Evolutionary conservation across 53 echinoderm and acorn worm species (phyloP).

Genomic region (Glandiceps talaboti): DNA sequence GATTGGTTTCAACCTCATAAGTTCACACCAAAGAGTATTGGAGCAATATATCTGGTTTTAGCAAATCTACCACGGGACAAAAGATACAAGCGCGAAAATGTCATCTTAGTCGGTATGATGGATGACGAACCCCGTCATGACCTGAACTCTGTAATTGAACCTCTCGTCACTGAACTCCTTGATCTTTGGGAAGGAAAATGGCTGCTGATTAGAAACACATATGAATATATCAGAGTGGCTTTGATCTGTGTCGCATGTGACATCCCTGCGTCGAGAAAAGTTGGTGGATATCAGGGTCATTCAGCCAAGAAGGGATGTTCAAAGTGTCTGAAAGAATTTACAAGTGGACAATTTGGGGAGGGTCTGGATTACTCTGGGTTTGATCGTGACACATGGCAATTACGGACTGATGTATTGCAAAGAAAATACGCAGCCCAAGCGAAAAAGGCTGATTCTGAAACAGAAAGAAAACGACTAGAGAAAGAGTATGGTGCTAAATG

Average conservation of each 20-base stretch:
- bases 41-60: constrained; percentile 14
- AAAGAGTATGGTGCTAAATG: constrained; percentile 10
- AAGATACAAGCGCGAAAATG: constrained; percentile 16
- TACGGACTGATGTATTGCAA: constrained; percentile 2
- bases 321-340: constrained; percentile 12
- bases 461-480: constrained; percentile 5
- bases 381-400: not conserved
- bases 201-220: not conserved
- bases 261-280: constrained; percentile 19
- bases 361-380: constrained; percentile 23
- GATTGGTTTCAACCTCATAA: constrained; percentile 27
- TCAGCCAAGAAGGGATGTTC: constrained; percentile 10
- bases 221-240: constrained; percentile 1
- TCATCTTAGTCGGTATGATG: constrained; percentile 20
- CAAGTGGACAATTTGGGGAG: constrained; percentile 2
- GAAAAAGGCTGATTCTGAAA: not conserved
- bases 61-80: constrained; percentile 15
- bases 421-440: not conserved
- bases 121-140: constrained; percentile 5
- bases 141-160: constrained; percentile 16
- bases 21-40: constrained; percentile 6
- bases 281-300: constrained; percentile 22
- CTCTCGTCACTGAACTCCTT: constrained; percentile 17
- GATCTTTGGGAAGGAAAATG: constrained; percentile 9
- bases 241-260: constrained; percentile 18